Evolutionary conservation across 2,113 vertebrate genomes (phyloP).

Genomic region (Scalopus aquaticus): DNA sequence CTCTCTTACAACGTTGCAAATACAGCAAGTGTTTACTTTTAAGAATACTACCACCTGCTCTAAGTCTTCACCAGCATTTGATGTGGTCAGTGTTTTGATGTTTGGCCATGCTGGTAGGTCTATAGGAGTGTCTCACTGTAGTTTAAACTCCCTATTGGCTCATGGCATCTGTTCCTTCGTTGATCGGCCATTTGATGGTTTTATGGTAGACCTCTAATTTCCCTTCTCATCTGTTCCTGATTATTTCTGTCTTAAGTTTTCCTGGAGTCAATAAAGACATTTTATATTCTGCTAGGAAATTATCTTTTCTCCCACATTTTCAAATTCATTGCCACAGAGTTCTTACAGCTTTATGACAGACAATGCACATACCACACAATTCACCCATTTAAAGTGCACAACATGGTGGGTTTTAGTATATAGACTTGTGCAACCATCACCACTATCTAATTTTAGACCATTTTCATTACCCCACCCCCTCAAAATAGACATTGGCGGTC

Average conservation of each 20-base stretch:
- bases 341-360: slow-evolving; percentile 33
- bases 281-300: background rate
- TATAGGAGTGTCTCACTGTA: background rate
- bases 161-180: background rate
- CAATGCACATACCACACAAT: background rate
- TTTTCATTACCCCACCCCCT: background rate
- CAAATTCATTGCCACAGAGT: background rate
- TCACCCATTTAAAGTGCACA: background rate
- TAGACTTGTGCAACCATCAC: background rate
- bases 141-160: background rate
- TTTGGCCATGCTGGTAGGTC: background rate
- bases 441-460: background rate
- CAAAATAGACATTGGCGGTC: background rate
- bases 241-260: slow-evolving; percentile 26
- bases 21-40: background rate
- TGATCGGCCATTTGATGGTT: background rate
- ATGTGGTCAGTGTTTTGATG: background rate
- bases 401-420: background rate
- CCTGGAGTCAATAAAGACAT: background rate
- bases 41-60: background rate
- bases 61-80: background rate
- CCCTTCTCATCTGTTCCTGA: background rate
- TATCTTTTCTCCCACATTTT: background rate
- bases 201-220: background rate
- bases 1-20: background rate